Percentiles rank a stretch among this genome's conserved stretches.
Evolutionary conservation across 2,888 invertebrate species (phyloP).

Genomic region (Eristalis intricaria): DNA sequence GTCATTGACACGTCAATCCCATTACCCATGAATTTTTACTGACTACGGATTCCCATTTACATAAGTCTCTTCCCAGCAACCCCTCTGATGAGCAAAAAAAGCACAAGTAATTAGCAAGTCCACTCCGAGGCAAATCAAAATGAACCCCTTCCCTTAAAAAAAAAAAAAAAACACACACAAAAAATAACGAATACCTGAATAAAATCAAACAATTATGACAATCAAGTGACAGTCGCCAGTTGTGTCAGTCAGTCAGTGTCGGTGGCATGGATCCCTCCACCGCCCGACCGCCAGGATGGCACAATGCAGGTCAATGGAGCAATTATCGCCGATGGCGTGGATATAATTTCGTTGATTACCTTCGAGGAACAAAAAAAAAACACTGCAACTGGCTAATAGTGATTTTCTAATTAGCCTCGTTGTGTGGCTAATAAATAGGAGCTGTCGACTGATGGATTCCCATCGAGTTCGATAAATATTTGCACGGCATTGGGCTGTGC

Average conservation of each 20-base stretch:
- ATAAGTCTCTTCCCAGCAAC: too few species aligned
- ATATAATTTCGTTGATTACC: slow-evolving; percentile 45
- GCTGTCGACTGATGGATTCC: background rate
- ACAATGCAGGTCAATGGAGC: slow-evolving; percentile 27
- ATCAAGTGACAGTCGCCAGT: background rate
- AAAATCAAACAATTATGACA: background rate
- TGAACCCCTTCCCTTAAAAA: too few species aligned
- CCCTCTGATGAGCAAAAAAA: too few species aligned
- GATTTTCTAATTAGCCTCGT: slow-evolving; percentile 36
- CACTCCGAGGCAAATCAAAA: too few species aligned
- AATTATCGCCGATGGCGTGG: slow-evolving; percentile 34
- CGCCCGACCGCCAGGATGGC: background rate
- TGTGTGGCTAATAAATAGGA: background rate
- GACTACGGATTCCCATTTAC: too few species aligned
- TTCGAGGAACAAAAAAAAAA: slow-evolving; percentile 35
- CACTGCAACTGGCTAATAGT: slow-evolving; percentile 26
- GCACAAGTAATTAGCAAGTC: too few species aligned
- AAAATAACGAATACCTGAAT: background rate
- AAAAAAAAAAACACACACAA: background rate
- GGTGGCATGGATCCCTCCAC: background rate
- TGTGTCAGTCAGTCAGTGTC: background rate
- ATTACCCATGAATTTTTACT: too few species aligned
- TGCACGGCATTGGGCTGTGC: background rate
- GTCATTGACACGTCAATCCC: too few species aligned
- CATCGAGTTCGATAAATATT: background rate